Conservation (phyloP, 2,888 invertebrate genomes). For the Amaurobius ferox region DNA sequence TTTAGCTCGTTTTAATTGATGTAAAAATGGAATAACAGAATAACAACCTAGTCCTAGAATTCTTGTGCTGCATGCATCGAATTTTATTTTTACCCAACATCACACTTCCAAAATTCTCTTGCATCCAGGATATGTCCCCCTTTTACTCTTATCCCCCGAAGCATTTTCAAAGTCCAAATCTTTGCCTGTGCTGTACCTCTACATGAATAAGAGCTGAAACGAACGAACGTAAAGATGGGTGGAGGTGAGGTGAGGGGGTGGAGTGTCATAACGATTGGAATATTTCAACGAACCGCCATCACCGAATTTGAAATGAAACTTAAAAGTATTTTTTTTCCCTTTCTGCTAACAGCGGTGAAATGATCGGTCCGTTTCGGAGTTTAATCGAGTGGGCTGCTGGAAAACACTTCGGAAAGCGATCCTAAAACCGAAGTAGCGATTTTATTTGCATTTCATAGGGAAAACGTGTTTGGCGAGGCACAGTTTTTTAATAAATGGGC, state of each 20-base stretch:
- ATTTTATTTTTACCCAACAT: too few species aligned
- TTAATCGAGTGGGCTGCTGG: slow-evolving; percentile 40
- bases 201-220: slow-evolving; percentile 44
- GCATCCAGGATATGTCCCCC: slow-evolving; percentile 26
- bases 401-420: slow-evolving; percentile 7
- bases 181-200: slow-evolving; percentile 47
- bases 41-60: too few species aligned
- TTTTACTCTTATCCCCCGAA: slow-evolving; percentile 32
- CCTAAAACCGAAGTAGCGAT: neutral
- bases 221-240: slow-evolving; percentile 5
- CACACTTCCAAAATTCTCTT: neutral
- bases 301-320: slow-evolving; percentile 68
- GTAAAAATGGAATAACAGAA: too few species aligned
- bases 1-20: too few species aligned
- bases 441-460: slow-evolving; percentile 14
- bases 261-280: slow-evolving; percentile 68
- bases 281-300: slow-evolving; percentile 64
- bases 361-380: slow-evolving; percentile 32
- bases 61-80: too few species aligned
- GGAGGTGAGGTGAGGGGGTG: slow-evolving; percentile 18
- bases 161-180: slow-evolving; percentile 44
- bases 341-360: slow-evolving; percentile 25
- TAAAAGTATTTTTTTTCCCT: slow-evolving; percentile 45
- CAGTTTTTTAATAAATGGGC: neutral
- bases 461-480: neutral